Evolutionary conservation across 2,888 invertebrate species (phyloP).

Genomic region (Anodontia alba): DNA sequence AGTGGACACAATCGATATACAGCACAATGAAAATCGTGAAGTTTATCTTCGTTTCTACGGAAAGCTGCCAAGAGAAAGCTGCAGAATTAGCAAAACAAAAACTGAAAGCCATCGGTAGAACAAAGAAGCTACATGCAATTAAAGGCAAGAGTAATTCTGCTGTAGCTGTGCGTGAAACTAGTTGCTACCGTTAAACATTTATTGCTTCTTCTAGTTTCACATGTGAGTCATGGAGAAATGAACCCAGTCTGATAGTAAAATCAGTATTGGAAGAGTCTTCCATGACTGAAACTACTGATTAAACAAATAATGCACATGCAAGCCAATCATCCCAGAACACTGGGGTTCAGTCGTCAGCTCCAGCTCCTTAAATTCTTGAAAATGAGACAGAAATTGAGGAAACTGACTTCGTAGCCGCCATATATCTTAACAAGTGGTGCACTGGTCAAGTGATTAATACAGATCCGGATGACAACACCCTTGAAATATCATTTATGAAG

Average conservation of each 20-base stretch:
- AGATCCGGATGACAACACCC: slow-evolving; percentile 14
- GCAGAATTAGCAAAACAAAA: background rate
- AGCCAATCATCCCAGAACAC: background rate
- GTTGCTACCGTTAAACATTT: background rate
- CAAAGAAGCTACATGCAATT: slow-evolving; percentile 13
- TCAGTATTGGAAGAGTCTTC: background rate
- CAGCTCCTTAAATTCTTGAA: background rate
- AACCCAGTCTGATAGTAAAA: background rate
- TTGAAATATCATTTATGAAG: slow-evolving; percentile 23
- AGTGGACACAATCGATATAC: background rate
- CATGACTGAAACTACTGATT: background rate
- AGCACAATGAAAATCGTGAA: slow-evolving; percentile 17
- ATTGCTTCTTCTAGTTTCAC: background rate
- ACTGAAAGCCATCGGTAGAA: slow-evolving; percentile 2
- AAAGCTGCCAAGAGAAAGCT: slow-evolving; percentile 16
- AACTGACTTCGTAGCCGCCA: slow-evolving; percentile 17
- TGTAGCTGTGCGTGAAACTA: background rate
- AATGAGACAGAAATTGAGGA: background rate
- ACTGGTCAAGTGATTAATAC: slow-evolving; percentile 9
- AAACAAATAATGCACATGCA: background rate
- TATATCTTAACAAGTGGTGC: background rate
- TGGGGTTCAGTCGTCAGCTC: background rate
- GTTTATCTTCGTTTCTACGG: slow-evolving; percentile 5
- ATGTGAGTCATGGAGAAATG: slow-evolving; percentile 6
- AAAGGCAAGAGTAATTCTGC: background rate